Base-by-base conservation (phyloP, 1,140 invertebrate genomes). In the Drosophila equinoxialis region DNA sequence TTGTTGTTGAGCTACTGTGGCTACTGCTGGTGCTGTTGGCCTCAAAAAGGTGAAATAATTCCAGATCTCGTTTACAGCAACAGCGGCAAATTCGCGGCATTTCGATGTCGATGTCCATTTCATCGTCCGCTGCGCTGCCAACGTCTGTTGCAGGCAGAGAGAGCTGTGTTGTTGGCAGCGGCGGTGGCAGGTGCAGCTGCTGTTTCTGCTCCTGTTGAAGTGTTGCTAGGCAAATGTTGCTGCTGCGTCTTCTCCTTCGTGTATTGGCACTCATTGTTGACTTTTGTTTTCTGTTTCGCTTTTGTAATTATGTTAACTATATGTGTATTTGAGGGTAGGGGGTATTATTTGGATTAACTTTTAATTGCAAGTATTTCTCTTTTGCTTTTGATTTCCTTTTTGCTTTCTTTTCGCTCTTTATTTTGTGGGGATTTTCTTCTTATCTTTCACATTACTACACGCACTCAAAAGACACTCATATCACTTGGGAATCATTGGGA, bases 51-150 rank as follows among this genome's bases (percentile, higher is more conserved):
- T 60, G 41, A 6, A 87, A 67, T 45, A 87, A 68, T 68, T 87
- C 80, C 68, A 89, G 51, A 54, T 80, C 68, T 51, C 79, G 70
- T 79, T 83, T 87, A 68, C 73, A 77, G 30, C 83, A 87, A 51
- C 83, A 87, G 10, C 83, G 83, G 26, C 83, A 87, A 10, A 87
- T 70, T 11, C 77, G 79, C 13, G 73, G 76, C 79, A 87, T 79
- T 57, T 86, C 68, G 39, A 39, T 39, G 69, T 37, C 17, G 60
- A 39, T 59, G 33, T 20, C 42, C 14, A 14, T 30, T n/a, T 20
- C 30, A 20, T 61, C 71, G n/a, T 74, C 55, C 57, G 35, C n/a
- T 3, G 55, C 68, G 4, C 48, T 59, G 33, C n/a, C 42, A 35
- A 20, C 71, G 30, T 51, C 60, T 41, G 61, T 20, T 51, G 41